Evolutionary conservation across 2,113 vertebrate species (phyloP).

Genomic region (Sardina pilchardus): DNA sequence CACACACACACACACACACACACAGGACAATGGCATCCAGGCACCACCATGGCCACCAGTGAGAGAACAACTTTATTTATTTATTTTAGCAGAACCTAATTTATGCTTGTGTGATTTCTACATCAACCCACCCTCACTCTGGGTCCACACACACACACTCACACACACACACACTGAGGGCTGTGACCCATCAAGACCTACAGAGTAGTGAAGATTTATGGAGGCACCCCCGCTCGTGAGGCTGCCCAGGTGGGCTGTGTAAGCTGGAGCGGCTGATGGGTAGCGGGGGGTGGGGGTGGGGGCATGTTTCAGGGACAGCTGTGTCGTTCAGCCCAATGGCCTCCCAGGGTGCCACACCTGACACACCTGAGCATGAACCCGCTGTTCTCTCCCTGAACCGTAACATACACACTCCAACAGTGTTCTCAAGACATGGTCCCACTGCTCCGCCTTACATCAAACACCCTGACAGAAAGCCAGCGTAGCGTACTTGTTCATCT

Average conservation of each 20-base stretch:
- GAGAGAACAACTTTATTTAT: background rate
- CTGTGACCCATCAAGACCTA: constrained; percentile 25
- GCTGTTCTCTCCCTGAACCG: background rate
- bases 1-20: constrained; percentile 22
- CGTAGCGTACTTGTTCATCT: background rate
- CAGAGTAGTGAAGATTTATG: background rate
- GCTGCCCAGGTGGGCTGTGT: constrained; percentile 1
- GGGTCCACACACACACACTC: constrained; percentile 2
- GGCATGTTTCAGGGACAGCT: background rate
- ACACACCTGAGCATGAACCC: background rate
- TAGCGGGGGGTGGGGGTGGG: background rate
- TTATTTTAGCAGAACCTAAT: background rate
- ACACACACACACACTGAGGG: constrained; percentile 15
- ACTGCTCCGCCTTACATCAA: background rate
- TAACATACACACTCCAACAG: background rate
- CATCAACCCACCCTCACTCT: background rate
- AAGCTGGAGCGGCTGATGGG: background rate
- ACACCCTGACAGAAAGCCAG: background rate
- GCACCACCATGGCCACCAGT: background rate
- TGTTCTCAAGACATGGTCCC: background rate
- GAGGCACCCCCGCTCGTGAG: background rate
- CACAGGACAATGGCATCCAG: background rate
- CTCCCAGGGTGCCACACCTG: background rate
- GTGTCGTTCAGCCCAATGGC: background rate
- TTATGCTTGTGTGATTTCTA: background rate